These are phyloP conservation scores for Tachysurus vachellii DNA, from an alignment of 2,113 vertebrate species.

Conservation along the genomic window DNA sequence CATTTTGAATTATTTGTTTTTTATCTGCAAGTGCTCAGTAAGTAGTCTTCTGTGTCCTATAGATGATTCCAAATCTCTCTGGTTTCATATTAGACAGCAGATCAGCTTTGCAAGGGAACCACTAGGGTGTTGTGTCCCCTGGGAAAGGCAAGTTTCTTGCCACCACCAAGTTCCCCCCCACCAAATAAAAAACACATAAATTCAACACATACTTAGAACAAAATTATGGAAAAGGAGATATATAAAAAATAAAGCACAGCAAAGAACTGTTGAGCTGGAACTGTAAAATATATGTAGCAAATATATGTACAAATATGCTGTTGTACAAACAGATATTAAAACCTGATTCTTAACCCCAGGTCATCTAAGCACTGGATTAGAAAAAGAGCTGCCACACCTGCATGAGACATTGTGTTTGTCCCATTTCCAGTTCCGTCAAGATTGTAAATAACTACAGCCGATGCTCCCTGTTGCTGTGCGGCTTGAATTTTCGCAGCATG, in stretches of 20 bases:
- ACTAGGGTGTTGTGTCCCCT: no score
- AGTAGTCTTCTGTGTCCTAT: no score
- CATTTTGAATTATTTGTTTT: background rate
- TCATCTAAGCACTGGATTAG: background rate
- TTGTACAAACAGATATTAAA: background rate
- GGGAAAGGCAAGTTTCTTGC: no score
- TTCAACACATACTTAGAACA: no score
- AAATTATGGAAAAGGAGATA: no score
- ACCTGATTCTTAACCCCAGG: background rate
- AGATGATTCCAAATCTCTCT: no score
- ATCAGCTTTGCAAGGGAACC: no score
- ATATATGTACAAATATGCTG: background rate
- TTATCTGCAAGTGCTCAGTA: no score
- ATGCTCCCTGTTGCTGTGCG: slow-evolving; percentile 71
- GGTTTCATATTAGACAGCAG: no score
- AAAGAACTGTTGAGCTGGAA: background rate
- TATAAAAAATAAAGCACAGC: background rate
- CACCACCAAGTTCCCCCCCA: no score
- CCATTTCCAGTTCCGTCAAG: slow-evolving; percentile 67
- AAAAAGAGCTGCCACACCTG: slow-evolving; percentile 24
- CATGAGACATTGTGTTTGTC: slow-evolving; percentile 70
- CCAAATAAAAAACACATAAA: no score
- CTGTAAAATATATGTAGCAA: background rate
- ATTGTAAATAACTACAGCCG: slow-evolving; percentile 85
- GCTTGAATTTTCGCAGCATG: slow-evolving; percentile 81